These are phyloP conservation scores for Crossocerus cetratus DNA, from an alignment of 2,888 invertebrate genomes.

Conservation along the genomic window DNA sequence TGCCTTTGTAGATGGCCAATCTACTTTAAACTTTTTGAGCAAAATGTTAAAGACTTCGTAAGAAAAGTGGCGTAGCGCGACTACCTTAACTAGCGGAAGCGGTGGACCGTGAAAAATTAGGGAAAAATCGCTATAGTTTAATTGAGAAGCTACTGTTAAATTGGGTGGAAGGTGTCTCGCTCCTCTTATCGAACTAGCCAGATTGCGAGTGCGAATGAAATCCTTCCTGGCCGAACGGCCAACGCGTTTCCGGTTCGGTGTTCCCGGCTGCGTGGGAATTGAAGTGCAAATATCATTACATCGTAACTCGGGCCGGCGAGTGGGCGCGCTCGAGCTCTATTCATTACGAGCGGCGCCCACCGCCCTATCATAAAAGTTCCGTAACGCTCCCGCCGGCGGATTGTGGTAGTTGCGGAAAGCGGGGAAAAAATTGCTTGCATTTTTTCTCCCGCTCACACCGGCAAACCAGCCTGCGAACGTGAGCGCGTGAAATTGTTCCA, in stretches of 20 bases:
- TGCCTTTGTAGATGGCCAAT: too few species aligned
- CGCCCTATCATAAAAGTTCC: background rate
- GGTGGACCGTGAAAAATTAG: too few species aligned
- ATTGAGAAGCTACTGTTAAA: too few species aligned
- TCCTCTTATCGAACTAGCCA: too few species aligned
- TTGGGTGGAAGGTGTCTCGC: too few species aligned
- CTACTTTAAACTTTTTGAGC: too few species aligned
- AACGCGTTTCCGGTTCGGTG: background rate
- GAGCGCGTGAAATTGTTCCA: background rate
- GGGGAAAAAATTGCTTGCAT: background rate
- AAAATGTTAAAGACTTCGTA: too few species aligned
- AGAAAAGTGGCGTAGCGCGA: too few species aligned
- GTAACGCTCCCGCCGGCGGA: background rate
- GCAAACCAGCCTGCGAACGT: background rate
- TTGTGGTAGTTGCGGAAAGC: too few species aligned
- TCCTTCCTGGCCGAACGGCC: background rate
- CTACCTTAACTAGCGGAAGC: too few species aligned
- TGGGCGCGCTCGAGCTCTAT: background rate
- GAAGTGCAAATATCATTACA: slow-evolving; percentile 8
- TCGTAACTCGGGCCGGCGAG: background rate
- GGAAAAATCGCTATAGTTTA: too few species aligned
- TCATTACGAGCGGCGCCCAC: slow-evolving; percentile 4
- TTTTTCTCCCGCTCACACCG: background rate
- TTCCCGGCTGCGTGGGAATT: slow-evolving; percentile 3
- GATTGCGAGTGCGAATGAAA: too few species aligned